Evolutionary conservation across 1,140 invertebrate species (phyloP), one percentile per base, ranked within the genome.

Genomic region (Drosophila micromelanica): DNA sequence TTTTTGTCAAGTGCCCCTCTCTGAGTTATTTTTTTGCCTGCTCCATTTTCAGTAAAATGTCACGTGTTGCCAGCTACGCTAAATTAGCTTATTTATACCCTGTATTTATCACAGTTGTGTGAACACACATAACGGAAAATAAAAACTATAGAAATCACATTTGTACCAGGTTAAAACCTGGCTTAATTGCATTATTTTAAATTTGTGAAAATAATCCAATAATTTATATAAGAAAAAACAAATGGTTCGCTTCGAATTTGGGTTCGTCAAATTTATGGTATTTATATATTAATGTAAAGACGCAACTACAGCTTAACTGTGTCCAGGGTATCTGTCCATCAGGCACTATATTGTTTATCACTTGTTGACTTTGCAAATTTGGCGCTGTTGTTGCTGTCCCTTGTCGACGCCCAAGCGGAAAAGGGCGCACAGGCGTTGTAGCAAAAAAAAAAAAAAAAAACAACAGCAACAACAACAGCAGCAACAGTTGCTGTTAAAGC

Each of bases 21-120:
- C 57, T n/a, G 2, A 20, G 20, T 12, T 42, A 17, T 40, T 52
- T 9, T 7, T 30, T 9, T 49, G 15, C 17, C 2, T 27, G 40
- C 37, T 51, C 40, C 37, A 59, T 59, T 55, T 51, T 9, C 49
- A 65, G 40, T 61, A 20, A 8, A 30, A 57, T 82, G 69, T 70
- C 77, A 85, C 70, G 78, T 87, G 52, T 81, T 71, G 71, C 65
- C 73, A 62, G 67, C 60, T 78, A 60, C 30, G 48, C 57, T 45
- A 59, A 68, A 76, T 74, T 57, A 73, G 46, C 67, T 75, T 59
- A 65, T 42, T 60, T 8, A 61, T 69, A 54, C 65, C 48, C 65
- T 23, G 20, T 3, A 23, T 2, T 20, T 3, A 23, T 2, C 20
- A 23, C 20, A 23, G 20, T 0, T 23, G 20, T 23, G 20, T 3